Conservation (phyloP, 2,888 invertebrate genomes). For the Shargacucullia verbasci region DNA sequence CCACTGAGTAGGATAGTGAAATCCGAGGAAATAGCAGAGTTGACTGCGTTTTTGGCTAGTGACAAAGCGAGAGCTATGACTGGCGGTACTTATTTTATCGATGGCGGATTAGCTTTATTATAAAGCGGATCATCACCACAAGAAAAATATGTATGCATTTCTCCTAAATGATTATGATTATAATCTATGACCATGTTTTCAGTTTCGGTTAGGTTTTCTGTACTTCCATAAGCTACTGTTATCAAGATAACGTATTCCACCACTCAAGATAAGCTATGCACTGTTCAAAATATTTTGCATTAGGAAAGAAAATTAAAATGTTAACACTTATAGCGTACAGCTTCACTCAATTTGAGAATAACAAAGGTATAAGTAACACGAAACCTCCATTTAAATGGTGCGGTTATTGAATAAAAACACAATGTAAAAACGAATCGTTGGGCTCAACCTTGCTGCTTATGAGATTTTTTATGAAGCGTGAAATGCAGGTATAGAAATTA, state of each 20-base stretch:
- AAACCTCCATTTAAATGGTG: constrained; percentile 71
- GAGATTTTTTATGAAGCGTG: constrained; percentile 78
- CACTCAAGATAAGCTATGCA: constrained; percentile 4
- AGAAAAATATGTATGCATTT: neutral
- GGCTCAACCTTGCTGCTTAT: constrained; percentile 72
- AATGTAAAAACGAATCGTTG: constrained; percentile 68
- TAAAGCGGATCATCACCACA: neutral
- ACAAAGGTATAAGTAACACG: constrained; percentile 76
- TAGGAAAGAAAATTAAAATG: constrained; percentile 35
- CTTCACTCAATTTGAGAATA: constrained; percentile 78
- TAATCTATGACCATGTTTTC: constrained; percentile 3
- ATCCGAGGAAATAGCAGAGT: constrained; percentile 63
- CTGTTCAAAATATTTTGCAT: constrained; percentile 8
- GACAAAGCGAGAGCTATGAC: constrained; percentile 70
- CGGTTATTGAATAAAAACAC: constrained; percentile 80
- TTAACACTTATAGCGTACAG: constrained; percentile 36
- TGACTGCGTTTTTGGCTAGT: constrained; percentile 65
- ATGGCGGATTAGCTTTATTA: constrained; percentile 51
- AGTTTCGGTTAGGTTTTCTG: neutral
- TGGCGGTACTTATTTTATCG: constrained; percentile 59
- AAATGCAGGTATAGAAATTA: constrained; percentile 76
- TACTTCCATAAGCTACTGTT: constrained; percentile 1
- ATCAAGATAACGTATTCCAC: constrained; percentile 4
- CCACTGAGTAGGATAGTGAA: constrained; percentile 55
- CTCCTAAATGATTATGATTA: constrained; percentile 2